Evolutionary conservation across 1,140 invertebrate genomes (phyloP).

Genomic region (Theocolax elegans): DNA sequence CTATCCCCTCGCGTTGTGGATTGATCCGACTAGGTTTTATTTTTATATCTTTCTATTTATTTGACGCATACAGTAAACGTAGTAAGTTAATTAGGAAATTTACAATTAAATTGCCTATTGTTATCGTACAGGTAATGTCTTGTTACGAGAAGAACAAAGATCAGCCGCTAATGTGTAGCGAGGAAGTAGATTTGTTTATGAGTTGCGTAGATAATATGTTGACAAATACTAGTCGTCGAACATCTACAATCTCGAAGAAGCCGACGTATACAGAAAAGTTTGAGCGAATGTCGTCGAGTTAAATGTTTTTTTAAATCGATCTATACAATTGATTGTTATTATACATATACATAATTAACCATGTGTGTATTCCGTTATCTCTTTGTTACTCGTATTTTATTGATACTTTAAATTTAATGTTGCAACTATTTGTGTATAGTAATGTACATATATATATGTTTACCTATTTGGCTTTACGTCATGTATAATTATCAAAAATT

Average conservation of each 20-base stretch:
- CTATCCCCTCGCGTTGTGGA: too few species aligned
- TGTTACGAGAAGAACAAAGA: not conserved
- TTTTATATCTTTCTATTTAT: not conserved
- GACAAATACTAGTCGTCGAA: not conserved
- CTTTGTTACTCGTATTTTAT: too few species aligned
- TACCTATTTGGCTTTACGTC: too few species aligned
- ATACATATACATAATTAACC: too few species aligned
- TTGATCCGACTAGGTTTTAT: not conserved
- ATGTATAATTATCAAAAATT: too few species aligned
- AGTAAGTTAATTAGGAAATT: not conserved
- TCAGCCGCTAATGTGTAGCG: not conserved
- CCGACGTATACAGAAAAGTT: constrained; percentile 31
- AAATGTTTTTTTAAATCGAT: too few species aligned
- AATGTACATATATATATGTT: too few species aligned
- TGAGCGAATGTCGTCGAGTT: not conserved
- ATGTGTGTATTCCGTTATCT: too few species aligned
- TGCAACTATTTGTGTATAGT: too few species aligned
- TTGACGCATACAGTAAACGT: not conserved
- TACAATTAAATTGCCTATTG: not conserved
- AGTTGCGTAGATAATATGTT: constrained; percentile 20
- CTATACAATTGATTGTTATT: too few species aligned
- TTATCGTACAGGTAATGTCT: not conserved
- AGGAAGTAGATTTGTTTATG: not conserved
- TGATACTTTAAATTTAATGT: too few species aligned
- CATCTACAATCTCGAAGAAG: not conserved